Evolutionary conservation across 2,113 vertebrate genomes (phyloP), one percentile per base, ranked within the genome.

Genomic region (Dendropsophus ebraccatus): DNA sequence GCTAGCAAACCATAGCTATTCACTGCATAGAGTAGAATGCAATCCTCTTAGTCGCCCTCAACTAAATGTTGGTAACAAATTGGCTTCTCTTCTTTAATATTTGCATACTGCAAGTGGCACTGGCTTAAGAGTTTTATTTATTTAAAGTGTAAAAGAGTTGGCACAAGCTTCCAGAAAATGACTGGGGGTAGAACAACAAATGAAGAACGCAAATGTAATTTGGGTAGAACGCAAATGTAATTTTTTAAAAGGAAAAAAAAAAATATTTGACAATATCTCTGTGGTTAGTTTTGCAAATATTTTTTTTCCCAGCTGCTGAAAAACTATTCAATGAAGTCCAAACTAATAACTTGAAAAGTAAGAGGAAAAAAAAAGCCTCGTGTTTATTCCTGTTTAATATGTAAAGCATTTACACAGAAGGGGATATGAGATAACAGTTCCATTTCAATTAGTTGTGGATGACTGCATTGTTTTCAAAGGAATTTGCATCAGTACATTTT

Each of bases 361-460:
- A 56, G 4, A 25, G 41, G 3, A 41, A n/a, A 58, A 62, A 32
- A 77, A 77, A 35, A 2, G 1, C 37, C 37, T 75, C 47, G 28
- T 76, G 45, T 76, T 76, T 76, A 17, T 76, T 76, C 28, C 77
- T 74, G 67, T 62, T 87, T 87, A 87, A 87, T 74, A 87, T 87
- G 77, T 81, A 87, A 87, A 81, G 67, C 41, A 74, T 35, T 87
- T 73, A 74, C 85, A 81, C 85, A 81, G 85, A 87, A 87, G 85
- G 84, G 85, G 69, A 81, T 87, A 74, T 30, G 77, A 81, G 85
- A 87, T 87, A 87, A 87, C 85, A 81, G 78, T 87, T 87, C 85
- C 65, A 81, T 87, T 87, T 87, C 85, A 87, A 87, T 87, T 87
- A 87, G 85, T 81, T 87, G 77, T 81, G 85, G 85, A 74, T 87